Base-by-base conservation (phyloP, 2,113 vertebrate species). In the Nanorana parkeri region DNA sequence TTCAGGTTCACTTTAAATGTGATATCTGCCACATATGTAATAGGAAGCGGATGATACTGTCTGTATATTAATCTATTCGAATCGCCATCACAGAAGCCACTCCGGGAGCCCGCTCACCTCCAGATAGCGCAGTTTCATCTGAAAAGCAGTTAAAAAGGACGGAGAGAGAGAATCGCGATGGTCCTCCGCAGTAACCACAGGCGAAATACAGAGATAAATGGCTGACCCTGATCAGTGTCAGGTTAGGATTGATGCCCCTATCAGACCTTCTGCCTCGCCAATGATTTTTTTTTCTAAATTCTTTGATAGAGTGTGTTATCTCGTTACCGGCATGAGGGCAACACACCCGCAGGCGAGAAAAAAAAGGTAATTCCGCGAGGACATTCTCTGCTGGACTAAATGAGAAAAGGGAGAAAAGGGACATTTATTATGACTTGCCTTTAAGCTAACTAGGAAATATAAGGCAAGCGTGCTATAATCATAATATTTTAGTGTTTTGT, bases 221-320 rank as follows among this genome's bases (percentile, higher is more conserved):
- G 96, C 94, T 97, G 96, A 98, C 97, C 97, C 87, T 86, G 90
- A 94, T 93, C 91, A 0, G 90, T 98, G 97, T 99, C 97, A 98
- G 96, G 94, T 94, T 92, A 96, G 93, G 97, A 99, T 98, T 99
- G 97, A 99, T 99, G 97, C 96, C 94, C 96, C 97, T 96, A 97
- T 97, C 96, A 98, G 96, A 93, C 94, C 94, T 92, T 92, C 93
- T 95, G 96, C 96, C 95, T 97, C 95, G 94, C 94, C 97, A 98
- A 96, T 96, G 97, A 98, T 98, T 96, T 97, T 98, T 96, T 97
- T 96, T 95, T 95, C 91, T 78, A 89, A 91, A 96, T 96, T 96
- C 96, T 96, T 96, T 99, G 97, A 98, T 99, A 96, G 96, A 99
- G 96, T 98, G 93, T 97, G 96, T 98, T 99, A 99, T 99, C 97